Percentiles rank a stretch among this genome's conserved stretches.
Evolutionary conservation across 2,113 vertebrate genomes (phyloP).

Genomic region (Atherinomorus stipes): DNA sequence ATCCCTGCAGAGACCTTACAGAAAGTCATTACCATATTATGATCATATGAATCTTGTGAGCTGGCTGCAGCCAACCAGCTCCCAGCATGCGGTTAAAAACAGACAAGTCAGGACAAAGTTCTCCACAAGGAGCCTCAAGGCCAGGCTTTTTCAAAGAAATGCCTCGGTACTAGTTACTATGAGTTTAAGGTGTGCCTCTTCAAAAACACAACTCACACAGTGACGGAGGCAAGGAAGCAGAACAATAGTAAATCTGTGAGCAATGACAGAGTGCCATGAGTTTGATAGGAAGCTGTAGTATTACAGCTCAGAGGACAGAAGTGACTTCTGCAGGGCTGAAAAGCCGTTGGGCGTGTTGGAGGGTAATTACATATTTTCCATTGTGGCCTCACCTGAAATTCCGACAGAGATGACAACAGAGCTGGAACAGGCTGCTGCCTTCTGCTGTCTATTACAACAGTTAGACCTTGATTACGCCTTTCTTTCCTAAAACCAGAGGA

Average conservation of each 20-base stretch:
- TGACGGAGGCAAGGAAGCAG: conserved; percentile 16
- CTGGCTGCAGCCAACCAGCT: conserved; percentile 42
- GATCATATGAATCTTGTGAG: conserved; percentile 59
- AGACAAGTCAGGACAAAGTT: conserved; percentile 76
- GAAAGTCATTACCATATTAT: conserved; percentile 57
- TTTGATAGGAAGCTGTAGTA: conserved; percentile 1
- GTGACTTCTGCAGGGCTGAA: conserved; percentile 13
- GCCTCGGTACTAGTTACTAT: conserved; percentile 33
- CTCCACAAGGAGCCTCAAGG: conserved; percentile 56
- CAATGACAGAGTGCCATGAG: conserved; percentile 26
- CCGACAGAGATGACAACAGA: conserved; percentile 83
- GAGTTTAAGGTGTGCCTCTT: conserved; percentile 54
- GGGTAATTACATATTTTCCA: conserved; percentile 69
- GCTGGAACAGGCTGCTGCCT: conserved; percentile 74
- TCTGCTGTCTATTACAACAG: conserved; percentile 85
- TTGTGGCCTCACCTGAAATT: conserved; percentile 84
- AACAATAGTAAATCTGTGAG: conserved; percentile 47
- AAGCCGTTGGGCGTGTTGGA: conserved; percentile 48
- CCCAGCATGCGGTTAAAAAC: conserved; percentile 64
- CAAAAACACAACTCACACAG: conserved; percentile 23
- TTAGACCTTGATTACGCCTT: conserved; percentile 82
- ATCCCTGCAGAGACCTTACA: neutral
- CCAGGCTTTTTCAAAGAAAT: conserved; percentile 68
- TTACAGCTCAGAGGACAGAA: conserved; percentile 32
- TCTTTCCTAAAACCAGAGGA: conserved; percentile 81